A percentile compares a stretch with the other conserved stretches of the same genome.
These are phyloP conservation scores for Craseonycteris thonglongyai DNA, from an alignment of 2,113 vertebrate genomes.

Conservation along the genomic window DNA sequence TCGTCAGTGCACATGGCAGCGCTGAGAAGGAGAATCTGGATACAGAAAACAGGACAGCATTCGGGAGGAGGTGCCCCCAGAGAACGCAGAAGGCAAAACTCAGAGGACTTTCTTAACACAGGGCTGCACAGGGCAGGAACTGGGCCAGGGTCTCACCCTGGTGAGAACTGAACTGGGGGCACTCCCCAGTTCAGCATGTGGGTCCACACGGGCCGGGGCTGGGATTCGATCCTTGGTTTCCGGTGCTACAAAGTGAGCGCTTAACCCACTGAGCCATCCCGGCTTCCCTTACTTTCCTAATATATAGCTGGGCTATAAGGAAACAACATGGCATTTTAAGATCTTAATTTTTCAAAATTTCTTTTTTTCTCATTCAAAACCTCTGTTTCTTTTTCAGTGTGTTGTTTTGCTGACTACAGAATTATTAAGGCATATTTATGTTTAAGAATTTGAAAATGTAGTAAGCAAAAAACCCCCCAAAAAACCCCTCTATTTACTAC, in stretches of 20 bases:
- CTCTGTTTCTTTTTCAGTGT: background rate
- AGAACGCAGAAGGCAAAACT: background rate
- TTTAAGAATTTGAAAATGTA: background rate
- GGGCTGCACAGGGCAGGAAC: no score
- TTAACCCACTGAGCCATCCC: no score
- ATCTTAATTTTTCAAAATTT: background rate
- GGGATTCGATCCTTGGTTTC: no score
- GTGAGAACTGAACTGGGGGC: no score
- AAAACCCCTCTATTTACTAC: background rate
- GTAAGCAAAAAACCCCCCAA: background rate
- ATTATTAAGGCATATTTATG: background rate
- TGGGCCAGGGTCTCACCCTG: no score
- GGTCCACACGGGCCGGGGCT: no score
- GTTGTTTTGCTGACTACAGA: background rate
- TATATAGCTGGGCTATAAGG: background rate
- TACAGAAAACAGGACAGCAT: background rate
- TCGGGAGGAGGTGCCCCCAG: background rate
- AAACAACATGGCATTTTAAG: background rate
- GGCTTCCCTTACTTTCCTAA: background rate
- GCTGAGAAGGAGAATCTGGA: background rate
- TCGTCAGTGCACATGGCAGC: background rate
- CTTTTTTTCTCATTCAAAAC: background rate
- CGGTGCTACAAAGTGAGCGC: no score
- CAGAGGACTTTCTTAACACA: background rate
- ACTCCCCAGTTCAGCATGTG: no score